phyloP scores from a whole-genome alignment of 2,113 vertebrate genomes.

The Rhynchomys soricoides region DNA sequence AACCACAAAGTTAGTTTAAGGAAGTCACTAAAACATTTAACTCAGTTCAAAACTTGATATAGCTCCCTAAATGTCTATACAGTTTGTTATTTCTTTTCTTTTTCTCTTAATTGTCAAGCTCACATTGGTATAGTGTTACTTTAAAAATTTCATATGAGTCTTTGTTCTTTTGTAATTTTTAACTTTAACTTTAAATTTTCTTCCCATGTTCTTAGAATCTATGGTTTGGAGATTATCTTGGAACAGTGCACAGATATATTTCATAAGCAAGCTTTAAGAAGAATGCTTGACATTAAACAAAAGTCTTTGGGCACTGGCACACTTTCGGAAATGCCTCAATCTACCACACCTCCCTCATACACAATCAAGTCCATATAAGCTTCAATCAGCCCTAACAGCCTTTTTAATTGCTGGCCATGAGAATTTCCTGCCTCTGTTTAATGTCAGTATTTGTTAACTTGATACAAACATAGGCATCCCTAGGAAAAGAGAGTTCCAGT shows the following conservation, averaged over 20 bases:
- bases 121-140: neutral
- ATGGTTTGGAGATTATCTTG: neutral
- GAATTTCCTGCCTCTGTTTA: neutral
- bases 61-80: neutral
- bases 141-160: neutral
- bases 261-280: neutral
- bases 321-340: neutral
- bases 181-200: neutral
- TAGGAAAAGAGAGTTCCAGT: neutral
- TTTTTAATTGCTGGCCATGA: neutral
- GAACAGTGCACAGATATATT: neutral
- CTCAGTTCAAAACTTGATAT: neutral
- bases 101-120: neutral
- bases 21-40: neutral
- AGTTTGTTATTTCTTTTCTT: neutral
- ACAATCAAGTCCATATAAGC: neutral
- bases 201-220: neutral
- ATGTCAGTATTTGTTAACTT: neutral
- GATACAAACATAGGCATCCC: neutral
- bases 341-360: neutral
- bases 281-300: neutral
- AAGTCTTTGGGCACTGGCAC: neutral
- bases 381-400: neutral
- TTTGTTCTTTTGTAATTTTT: neutral
- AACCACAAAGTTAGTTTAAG: neutral